Conservation (phyloP, 2,888 invertebrate species). For the Melanostoma mellinum region DNA sequence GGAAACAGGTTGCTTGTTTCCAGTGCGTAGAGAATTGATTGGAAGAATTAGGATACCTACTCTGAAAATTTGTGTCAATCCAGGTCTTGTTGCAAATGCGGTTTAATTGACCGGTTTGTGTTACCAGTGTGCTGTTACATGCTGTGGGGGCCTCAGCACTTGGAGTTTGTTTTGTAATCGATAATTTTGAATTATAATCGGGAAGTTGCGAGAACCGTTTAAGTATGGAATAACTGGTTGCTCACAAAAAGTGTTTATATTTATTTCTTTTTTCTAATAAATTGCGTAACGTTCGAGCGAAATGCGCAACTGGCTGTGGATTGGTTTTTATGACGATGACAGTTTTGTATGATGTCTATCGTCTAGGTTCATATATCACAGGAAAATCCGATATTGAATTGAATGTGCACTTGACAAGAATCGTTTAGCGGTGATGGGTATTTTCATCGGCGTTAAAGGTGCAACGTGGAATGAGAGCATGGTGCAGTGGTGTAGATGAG, state of each 20-base stretch:
- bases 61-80: constrained; percentile 60
- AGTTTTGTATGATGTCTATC: too few relatives aligned
- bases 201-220: constrained; percentile 36
- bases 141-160: constrained; percentile 28
- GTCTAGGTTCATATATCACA: too few relatives aligned
- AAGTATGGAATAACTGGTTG: constrained; percentile 13
- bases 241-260: not conserved
- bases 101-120: constrained; percentile 64
- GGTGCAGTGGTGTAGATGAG: too few relatives aligned
- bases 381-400: too few relatives aligned
- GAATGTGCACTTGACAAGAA: too few relatives aligned
- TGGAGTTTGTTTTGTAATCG: constrained; percentile 50
- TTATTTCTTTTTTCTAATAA: constrained; percentile 12
- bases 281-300: constrained; percentile 30
- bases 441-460: too few relatives aligned
- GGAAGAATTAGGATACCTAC: constrained; percentile 24
- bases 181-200: constrained; percentile 49
- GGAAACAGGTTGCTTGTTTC: constrained; percentile 53
- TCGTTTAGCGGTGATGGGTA: too few relatives aligned
- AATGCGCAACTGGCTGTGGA: not conserved
- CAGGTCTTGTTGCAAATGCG: constrained; percentile 54
- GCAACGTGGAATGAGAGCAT: too few relatives aligned
- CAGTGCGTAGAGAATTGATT: constrained; percentile 50
- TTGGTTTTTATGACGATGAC: too few relatives aligned
- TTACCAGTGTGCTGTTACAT: constrained; percentile 21